Evolutionary conservation across 2,888 invertebrate species (phyloP).

Genomic region (Anaspis maculata): DNA sequence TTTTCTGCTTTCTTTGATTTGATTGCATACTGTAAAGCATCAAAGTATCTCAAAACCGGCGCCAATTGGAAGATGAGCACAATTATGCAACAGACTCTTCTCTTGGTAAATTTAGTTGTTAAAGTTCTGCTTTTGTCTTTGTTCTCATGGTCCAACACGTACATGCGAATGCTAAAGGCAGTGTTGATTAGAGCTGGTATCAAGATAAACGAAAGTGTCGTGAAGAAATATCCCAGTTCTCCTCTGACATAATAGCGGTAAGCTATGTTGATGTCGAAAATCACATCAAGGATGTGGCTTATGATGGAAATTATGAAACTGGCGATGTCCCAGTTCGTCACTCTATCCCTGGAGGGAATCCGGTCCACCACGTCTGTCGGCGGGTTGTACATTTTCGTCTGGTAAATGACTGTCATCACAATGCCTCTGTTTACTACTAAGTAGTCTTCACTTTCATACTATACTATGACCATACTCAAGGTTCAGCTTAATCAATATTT

Average conservation of each 20-base stretch:
- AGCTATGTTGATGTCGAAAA: slow-evolving; percentile 62
- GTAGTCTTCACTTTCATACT: no score
- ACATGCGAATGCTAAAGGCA: slow-evolving; percentile 66
- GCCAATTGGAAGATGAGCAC: slow-evolving; percentile 64
- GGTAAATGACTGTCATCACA: slow-evolving; percentile 31
- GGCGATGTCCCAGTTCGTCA: slow-evolving; percentile 54
- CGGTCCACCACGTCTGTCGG: slow-evolving; percentile 51
- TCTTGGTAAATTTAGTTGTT: slow-evolving; percentile 51
- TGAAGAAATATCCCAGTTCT: slow-evolving; percentile 54
- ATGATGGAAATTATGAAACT: slow-evolving; percentile 58
- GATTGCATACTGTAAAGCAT: slow-evolving; percentile 56
- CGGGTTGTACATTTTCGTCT: slow-evolving; percentile 36
- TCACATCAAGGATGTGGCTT: slow-evolving; percentile 61
- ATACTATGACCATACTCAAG: no score
- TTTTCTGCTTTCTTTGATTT: slow-evolving; percentile 57
- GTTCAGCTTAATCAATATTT: no score
- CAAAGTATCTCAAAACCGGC: slow-evolving; percentile 59
- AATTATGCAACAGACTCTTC: slow-evolving; percentile 51
- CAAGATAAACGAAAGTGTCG: slow-evolving; percentile 63
- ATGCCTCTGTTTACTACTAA: no score
- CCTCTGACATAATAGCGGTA: slow-evolving; percentile 51
- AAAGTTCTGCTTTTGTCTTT: slow-evolving; percentile 46
- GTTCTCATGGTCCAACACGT: slow-evolving; percentile 48
- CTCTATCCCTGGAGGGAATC: slow-evolving; percentile 50
- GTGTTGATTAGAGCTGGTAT: slow-evolving; percentile 69